Base-by-base conservation (phyloP, 2,797 vertebrate genomes). In the Eupleurogrammus muticus region DNA sequence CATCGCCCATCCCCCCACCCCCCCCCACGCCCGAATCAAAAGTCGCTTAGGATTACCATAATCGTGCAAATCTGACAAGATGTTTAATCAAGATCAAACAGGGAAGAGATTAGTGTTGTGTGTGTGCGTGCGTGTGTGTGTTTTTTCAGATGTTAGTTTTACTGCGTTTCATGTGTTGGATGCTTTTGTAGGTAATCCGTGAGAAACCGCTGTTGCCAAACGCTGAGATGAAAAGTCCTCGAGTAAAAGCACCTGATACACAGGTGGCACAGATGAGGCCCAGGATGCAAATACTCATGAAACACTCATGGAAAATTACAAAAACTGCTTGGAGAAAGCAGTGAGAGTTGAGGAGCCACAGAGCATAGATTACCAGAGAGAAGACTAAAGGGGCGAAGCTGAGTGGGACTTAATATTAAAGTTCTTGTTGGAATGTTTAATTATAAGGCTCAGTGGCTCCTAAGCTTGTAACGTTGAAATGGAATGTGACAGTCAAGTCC, bases 11-110 rank as follows among this genome's bases (percentile, higher is more conserved):
- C 35, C 35, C 35, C 10, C 35, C 35, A 13, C n/a, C n/a, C 32
- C 49, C 52, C 40, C 80, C 42, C 17, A 38, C 49, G 61, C 67
- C 70, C 51, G 79, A 84, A 86, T 84, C 79, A 80, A 79, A 87
- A 84, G 80, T 88, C 64, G 16, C 70, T 38, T 6, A 2, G 67
- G 88, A 90, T 92, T 90, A 87, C 55, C 87, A 90, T 91, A 85
- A 90, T 89, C 75, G 59, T 75, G 65, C 82, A 87, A 88, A 91
- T 91, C 82, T 92, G 90, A 91, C 90, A 87, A 82, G 78, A 88
- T 82, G 82, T 83, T 86, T 88, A 88, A 89, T 92, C 88, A 82
- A 83, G 85, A 90, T 91, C 87, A 91, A 89, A 89, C 70, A 19
- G 75, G 52, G 64, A 38, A 35, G 76, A 85, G 89, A 92, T 90